These are phyloP conservation scores for Theonella swinhoei DNA, from an alignment of 37 sponge, comb jelly and placozoan species.

Conservation along the genomic window DNA sequence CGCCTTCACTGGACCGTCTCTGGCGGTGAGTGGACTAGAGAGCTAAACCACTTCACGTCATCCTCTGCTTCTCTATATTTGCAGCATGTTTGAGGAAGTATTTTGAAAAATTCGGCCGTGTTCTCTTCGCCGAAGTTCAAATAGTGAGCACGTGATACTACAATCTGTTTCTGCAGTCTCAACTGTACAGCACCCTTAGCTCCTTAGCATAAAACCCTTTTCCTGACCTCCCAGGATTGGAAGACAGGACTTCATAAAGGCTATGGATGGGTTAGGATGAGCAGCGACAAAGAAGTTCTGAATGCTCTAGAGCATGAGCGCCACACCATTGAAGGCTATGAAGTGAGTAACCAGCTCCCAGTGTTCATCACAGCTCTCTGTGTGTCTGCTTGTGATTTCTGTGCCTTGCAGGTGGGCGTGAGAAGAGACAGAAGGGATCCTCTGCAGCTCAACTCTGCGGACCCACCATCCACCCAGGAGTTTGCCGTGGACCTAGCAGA, in stretches of 20 bases:
- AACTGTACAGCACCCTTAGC: background rate
- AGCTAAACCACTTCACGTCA: background rate
- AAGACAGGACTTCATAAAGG: constrained; percentile 58
- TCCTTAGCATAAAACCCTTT: background rate
- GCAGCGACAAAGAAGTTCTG: background rate
- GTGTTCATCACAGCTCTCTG: too few species aligned
- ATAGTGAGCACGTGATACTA: constrained; percentile 50
- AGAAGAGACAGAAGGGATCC: background rate
- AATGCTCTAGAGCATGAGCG: background rate
- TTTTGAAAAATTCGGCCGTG: constrained; percentile 36
- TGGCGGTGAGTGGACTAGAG: background rate
- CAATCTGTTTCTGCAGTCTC: too few species aligned
- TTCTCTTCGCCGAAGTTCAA: constrained; percentile 8
- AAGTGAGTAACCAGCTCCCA: too few species aligned
- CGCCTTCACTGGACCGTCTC: constrained; percentile 33
- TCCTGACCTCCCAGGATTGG: constrained; percentile 14
- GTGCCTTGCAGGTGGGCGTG: background rate
- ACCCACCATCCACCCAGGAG: background rate
- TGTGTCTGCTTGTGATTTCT: background rate
- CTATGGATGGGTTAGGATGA: constrained; percentile 47
- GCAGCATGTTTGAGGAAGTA: constrained; percentile 26
- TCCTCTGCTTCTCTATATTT: background rate
- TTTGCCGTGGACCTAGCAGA: background rate
- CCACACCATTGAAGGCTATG: constrained; percentile 25
- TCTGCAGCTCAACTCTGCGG: background rate